Conservation (phyloP, 2,797 vertebrate genomes). For the Argyrosomus regius region DNA sequence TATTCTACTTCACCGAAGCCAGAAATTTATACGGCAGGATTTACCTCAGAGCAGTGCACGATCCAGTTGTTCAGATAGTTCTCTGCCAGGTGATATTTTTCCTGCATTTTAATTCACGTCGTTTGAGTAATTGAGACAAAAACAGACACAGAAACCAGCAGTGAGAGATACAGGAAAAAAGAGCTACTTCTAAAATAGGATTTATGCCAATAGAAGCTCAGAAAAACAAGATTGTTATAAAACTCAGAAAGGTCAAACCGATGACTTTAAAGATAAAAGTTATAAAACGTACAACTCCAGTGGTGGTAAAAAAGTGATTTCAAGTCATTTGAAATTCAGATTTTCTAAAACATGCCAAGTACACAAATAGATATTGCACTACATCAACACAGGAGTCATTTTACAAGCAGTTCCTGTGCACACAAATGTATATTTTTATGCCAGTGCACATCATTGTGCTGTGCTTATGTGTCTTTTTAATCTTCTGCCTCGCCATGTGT, state of each 20-base stretch:
- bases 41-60: not conserved
- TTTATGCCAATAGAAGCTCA: slow-evolving; percentile 5
- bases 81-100: not conserved
- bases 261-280: not conserved
- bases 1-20: slow-evolving; percentile 9
- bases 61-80: not conserved
- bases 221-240: not conserved
- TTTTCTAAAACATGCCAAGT: not conserved
- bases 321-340: not conserved
- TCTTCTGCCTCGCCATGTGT: not conserved
- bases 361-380: not conserved
- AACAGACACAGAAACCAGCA: not conserved
- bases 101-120: slow-evolving; percentile 18
- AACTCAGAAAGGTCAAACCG: not conserved
- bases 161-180: not conserved
- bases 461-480: not conserved
- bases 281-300: not conserved
- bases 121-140: slow-evolving; percentile 12
- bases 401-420: not conserved
- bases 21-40: slow-evolving; percentile 8
- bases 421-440: not conserved
- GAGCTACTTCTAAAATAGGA: not conserved
- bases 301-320: not conserved
- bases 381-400: not conserved
- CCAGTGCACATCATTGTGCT: not conserved